Base-by-base conservation (phyloP, 2,797 vertebrate species). In the Molossus alvarezi region DNA sequence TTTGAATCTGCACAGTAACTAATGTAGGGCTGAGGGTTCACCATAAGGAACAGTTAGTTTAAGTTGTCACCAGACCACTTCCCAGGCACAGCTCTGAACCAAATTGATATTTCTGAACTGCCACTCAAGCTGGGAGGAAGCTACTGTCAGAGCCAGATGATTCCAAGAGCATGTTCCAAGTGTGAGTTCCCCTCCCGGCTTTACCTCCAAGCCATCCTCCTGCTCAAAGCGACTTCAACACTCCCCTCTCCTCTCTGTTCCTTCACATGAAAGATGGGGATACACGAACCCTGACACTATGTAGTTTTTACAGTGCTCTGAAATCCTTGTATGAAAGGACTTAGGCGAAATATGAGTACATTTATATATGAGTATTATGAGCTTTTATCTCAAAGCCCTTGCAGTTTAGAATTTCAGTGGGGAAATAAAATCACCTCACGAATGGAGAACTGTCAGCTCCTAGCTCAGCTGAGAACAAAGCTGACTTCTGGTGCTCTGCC, bases 301-400 rank as follows among this genome's bases (percentile, higher is more conserved):
- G 1, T 41, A 48, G 88, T 73, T 95, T 90, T 91, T 33, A 76
- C 1, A 92, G 58, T 25, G 55, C 65, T 97, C 79, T 94, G 88
- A 97, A 93, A 86, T 89, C 92, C 65, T 62, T 81, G 17, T 48
- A 90, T 97, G 77, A 97, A 96, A 97, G 84, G 55, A 76, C 69
- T 91, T 94, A 75, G n/a, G 67, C 48, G 93, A 97, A 97, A 87
- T 86, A 58, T 45, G 79, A 84, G 77, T 41, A 55, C 75, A 86
- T 77, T 91, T 75, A 64, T 94, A 86, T 80, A 33, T 80, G 75
- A 92, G 57, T 9, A n/a, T 53, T 62, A 21, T 55, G 93, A 73
- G 57, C 95, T 94, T 96, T 97, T 84, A 94, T 94, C 85, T 95
- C 65, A 77, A 84, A 67, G 58, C 18, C 60, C 83, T 85, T 4